Base-by-base conservation (phyloP, 2,888 invertebrate species). In the Yponomeuta sedellus region DNA sequence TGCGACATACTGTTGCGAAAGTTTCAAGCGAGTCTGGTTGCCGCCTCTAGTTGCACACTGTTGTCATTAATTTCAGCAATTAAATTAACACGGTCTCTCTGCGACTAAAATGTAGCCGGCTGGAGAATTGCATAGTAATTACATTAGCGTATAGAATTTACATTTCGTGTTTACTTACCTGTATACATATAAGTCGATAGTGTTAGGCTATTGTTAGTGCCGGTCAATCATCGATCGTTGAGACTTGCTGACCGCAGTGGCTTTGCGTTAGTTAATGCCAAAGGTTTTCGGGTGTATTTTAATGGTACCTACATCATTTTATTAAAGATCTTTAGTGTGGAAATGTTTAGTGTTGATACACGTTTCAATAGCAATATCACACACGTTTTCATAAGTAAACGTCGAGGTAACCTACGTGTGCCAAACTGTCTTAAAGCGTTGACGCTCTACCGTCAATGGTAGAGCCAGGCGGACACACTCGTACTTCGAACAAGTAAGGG, bases 1-100 rank as follows among this genome's bases (percentile, higher is more conserved):
- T 69, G 81, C 82, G 82, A 81, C 81, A 67, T 67, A 39, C 65
- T 52, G 63, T 64, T 64, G 19, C 56, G 25, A 57, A 64, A 57
- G n/a, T 57, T 62, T 62, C 39, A 28, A 28, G 62, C 56, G 57
- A n/a, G 64, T 25, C 28, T 8, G 57, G n/a, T 34, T 39, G 22
- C 16, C 57, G 28, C 57, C 64, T 56, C 8, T 22, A 25, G 22
- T 56, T 25, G 57, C 64, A 57, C 22, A 57, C 19, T 64, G 64
- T 57, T 57, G 57, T 28, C 64, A 64, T 64, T 64, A 56, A 64
- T 64, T 64, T 25, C 57, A 16, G 28, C 64, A 64, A 57, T 64
- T 64, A 28, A n/a, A 57, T 56, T 28, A 20, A 64, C 22, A 64
- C 44, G 22, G 64, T 64, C 22, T 39, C 19, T 19, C 19, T 20